Evolutionary conservation across 1,140 invertebrate genomes (phyloP).

Genomic region (Lutraria rhynchaena): DNA sequence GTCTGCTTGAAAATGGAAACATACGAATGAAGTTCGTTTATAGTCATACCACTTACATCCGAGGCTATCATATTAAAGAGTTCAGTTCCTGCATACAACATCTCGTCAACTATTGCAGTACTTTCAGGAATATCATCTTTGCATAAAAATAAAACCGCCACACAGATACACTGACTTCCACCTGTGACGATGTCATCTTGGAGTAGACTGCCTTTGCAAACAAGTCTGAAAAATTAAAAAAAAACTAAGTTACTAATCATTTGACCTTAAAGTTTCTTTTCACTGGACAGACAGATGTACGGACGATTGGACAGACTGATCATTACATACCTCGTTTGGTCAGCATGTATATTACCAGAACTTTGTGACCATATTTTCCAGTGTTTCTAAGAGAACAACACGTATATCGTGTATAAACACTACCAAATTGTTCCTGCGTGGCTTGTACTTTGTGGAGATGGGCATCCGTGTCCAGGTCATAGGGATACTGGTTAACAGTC

Average conservation of each 20-base stretch:
- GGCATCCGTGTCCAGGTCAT: constrained; percentile 31
- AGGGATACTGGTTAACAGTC: background rate
- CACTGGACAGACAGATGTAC: too few relatives aligned
- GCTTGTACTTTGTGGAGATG: constrained; percentile 28
- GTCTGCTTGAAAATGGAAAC: constrained; percentile 24
- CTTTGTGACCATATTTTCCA: too few relatives aligned
- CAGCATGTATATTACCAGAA: too few relatives aligned
- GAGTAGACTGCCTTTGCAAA: too few relatives aligned
- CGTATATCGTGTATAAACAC: too few relatives aligned
- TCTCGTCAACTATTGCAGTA: constrained; percentile 1
- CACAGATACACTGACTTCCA: constrained; percentile 33
- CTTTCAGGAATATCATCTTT: constrained; percentile 22
- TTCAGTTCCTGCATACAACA: constrained; percentile 17
- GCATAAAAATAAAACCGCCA: constrained; percentile 21
- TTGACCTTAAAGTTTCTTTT: too few relatives aligned
- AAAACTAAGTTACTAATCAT: too few relatives aligned
- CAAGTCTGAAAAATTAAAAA: constrained; percentile 22
- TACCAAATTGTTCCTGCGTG: too few relatives aligned
- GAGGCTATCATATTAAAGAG: constrained; percentile 28
- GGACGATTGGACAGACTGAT: too few relatives aligned
- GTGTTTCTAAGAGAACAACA: too few relatives aligned
- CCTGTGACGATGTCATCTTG: constrained; percentile 30
- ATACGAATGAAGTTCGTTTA: constrained; percentile 18
- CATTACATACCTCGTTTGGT: too few relatives aligned
- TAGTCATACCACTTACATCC: constrained; percentile 32